Percentiles rank a stretch among this genome's conserved stretches.
Conservation (phyloP, 2,797 vertebrate species). For the Setipinna tenuifilis region DNA sequence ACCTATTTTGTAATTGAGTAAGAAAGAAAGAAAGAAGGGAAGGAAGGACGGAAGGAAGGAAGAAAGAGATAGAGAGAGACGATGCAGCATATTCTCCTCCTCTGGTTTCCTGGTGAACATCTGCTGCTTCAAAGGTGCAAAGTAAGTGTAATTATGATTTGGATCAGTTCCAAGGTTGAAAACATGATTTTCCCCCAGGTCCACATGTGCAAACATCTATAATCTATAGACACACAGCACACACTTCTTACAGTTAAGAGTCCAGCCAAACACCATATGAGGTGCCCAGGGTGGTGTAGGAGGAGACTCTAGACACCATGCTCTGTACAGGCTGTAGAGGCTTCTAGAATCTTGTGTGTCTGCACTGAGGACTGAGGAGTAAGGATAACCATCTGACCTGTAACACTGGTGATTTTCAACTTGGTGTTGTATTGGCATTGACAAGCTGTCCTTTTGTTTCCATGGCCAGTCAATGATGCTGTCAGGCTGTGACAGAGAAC, state of each 20-base stretch:
- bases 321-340: background rate
- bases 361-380: background rate
- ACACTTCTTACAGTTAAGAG: background rate
- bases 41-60: background rate
- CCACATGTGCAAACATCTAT: constrained; percentile 37
- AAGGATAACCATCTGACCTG: constrained; percentile 2
- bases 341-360: background rate
- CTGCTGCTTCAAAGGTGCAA: constrained; percentile 46
- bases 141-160: constrained; percentile 47
- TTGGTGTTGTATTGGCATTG: constrained; percentile 55
- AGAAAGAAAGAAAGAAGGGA: background rate
- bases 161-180: constrained; percentile 48
- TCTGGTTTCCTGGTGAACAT: constrained; percentile 40
- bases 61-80: background rate
- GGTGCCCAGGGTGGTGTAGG: background rate
- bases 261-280: background rate
- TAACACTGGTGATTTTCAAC: constrained; percentile 54
- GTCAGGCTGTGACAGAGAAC: constrained; percentile 8
- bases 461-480: constrained; percentile 23
- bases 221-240: constrained; percentile 5
- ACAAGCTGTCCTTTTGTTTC: constrained; percentile 38
- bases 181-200: constrained; percentile 32
- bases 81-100: background rate
- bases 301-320: background rate
- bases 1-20: constrained; percentile 43